phyloP scores from a whole-genome alignment of 2,797 vertebrate species.

The Lerista edwardsae region DNA sequence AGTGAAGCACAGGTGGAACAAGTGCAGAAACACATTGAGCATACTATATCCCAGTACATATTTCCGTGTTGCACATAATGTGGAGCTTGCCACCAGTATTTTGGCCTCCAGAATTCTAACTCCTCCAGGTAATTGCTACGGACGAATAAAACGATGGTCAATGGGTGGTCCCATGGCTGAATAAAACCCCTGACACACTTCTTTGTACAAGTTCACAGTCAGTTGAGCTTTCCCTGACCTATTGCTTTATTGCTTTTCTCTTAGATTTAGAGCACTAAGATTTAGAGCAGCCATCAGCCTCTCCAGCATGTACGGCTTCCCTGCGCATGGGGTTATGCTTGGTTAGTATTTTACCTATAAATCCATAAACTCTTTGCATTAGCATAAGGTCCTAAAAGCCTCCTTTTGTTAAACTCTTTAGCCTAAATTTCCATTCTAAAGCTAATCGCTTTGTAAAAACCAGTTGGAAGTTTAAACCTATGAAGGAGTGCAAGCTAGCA shows the following conservation, averaged over 20 bases:
- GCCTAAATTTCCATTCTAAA: constrained; percentile 48
- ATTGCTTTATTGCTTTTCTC: too few species aligned
- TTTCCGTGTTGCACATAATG: too few species aligned
- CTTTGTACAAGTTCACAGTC: too few species aligned
- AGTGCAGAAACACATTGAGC: too few species aligned
- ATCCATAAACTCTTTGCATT: background rate
- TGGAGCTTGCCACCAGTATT: too few species aligned
- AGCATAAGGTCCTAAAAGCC: constrained; percentile 22
- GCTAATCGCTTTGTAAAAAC: constrained; percentile 10
- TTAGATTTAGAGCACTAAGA: too few species aligned
- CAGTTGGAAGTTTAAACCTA: constrained; percentile 11
- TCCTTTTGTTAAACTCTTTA: constrained; percentile 46
- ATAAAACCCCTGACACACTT: too few species aligned
- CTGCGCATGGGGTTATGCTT: background rate
- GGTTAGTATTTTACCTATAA: background rate
- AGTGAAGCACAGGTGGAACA: too few species aligned
- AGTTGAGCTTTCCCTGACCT: too few species aligned
- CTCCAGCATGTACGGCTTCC: background rate
- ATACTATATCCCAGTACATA: too few species aligned
- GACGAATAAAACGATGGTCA: background rate
- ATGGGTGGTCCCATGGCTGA: too few species aligned
- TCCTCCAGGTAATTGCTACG: background rate
- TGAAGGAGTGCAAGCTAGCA: constrained; percentile 43
- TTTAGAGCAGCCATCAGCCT: background rate
- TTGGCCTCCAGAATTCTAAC: background rate